Evolutionary conservation across 2,797 vertebrate genomes (phyloP).

Genomic region (Typhlichthys subterraneus): DNA sequence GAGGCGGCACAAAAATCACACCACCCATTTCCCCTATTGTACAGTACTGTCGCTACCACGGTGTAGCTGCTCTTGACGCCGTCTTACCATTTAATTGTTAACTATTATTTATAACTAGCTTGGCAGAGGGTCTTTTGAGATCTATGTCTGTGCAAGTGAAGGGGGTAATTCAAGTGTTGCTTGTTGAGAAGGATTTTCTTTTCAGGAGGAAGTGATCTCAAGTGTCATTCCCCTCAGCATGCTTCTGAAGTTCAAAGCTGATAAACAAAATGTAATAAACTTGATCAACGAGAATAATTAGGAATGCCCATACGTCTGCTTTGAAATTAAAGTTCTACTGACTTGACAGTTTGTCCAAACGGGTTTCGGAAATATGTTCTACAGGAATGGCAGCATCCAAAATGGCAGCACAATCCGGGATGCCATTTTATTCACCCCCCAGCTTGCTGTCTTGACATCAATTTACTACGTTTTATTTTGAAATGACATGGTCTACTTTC

Average conservation of each 20-base stretch:
- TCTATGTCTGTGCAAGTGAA: slow-evolving; percentile 18
- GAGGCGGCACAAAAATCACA: too few relatives aligned
- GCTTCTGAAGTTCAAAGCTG: slow-evolving; percentile 5
- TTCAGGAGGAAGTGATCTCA: background rate
- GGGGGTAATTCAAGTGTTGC: slow-evolving; percentile 14
- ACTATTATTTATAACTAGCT: slow-evolving; percentile 1
- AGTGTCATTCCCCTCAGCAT: slow-evolving; percentile 15
- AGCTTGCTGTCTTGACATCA: too few relatives aligned
- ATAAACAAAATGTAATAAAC: slow-evolving; percentile 23
- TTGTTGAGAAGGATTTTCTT: slow-evolving; percentile 9
- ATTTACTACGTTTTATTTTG: too few relatives aligned
- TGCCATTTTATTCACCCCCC: too few relatives aligned
- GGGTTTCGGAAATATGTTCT: background rate
- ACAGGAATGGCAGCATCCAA: too few relatives aligned
- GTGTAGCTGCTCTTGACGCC: background rate
- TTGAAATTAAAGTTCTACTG: background rate
- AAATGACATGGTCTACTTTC: too few relatives aligned
- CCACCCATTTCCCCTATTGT: too few relatives aligned
- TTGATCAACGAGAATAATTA: slow-evolving; percentile 35
- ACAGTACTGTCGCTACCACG: too few relatives aligned
- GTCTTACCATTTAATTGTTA: slow-evolving; percentile 23
- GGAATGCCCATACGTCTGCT: slow-evolving; percentile 27
- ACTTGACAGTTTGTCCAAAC: background rate
- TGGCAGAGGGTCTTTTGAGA: slow-evolving; percentile 5
- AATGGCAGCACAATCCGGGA: too few relatives aligned